phyloP scores from a whole-genome alignment of 2,888 invertebrate species.

The Augiades crinisus region DNA sequence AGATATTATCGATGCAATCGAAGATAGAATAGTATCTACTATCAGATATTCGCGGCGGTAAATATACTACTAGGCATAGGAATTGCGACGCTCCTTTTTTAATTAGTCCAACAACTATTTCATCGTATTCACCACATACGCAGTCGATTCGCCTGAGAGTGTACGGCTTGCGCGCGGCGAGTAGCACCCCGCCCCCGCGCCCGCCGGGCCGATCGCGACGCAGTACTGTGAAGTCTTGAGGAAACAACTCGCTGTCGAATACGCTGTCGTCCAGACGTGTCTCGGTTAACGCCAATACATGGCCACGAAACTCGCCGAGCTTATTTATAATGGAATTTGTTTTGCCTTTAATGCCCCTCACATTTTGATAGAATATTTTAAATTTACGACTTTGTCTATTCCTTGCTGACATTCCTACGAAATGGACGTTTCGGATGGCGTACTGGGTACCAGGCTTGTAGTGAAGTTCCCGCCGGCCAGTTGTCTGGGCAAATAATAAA shows the following conservation, averaged over 20 bases:
- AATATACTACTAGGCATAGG: no score
- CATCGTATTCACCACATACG: not conserved
- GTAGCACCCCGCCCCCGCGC: not conserved
- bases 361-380: not conserved
- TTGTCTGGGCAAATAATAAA: not conserved
- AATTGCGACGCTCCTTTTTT: not conserved
- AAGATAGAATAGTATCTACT: no score
- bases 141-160: not conserved
- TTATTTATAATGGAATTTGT: no score
- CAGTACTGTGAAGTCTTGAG: not conserved
- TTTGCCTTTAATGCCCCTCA: not conserved
- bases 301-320: not conserved
- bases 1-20: not conserved
- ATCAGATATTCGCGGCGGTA: no score
- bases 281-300: not conserved
- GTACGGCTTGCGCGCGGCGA: not conserved
- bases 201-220: slow-evolving; percentile 20
- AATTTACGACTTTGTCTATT: no score
- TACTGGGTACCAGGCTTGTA: not conserved
- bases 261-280: not conserved
- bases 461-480: no score
- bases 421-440: no score
- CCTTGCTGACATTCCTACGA: no score
- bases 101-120: not conserved
- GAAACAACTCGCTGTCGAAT: not conserved